Evolutionary conservation across 2,888 invertebrate species (phyloP), one percentile per base, ranked within the genome.

Genomic region (Parnassius mnemosyne): DNA sequence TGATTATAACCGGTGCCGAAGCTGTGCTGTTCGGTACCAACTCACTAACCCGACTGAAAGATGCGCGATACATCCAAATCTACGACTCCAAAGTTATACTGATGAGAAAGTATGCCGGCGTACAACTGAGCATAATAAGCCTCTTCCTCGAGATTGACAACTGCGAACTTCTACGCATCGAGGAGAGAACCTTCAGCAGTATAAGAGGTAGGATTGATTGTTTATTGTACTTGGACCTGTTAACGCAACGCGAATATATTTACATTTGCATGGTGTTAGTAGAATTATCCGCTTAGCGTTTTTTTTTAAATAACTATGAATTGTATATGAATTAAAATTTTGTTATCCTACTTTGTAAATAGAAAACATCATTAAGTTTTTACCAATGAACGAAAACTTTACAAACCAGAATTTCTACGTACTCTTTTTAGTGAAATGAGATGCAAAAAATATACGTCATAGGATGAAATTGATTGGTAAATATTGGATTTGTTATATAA

Each of bases 141-240:
- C 91, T 94, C 49, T 88, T 92, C 63, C 84, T 95, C 64, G 93
- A 94, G 72, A 91, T 95, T 55, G 85, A 92, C 65, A 87, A 93
- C 72, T 94, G 94, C 81, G 92, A 92, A 70, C 80, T 88, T 58
- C 86, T 95, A 53, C 83, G 92, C 13, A 87, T 95, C 62, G 94
- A 94, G 79, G 93, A 93, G 68, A 92, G 89, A 66, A 92, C 95
- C 25, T 95, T 95, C 77, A 91, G 89, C 71, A 93, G 93, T 66
- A 92, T 94, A 63, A 92, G 92, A 82, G 93, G 92, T 92, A 76
- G 76, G 74, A 61, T 13, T 50, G 66, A 16, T 53, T 59, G n/a
- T 55, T 25, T 55, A 20, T 9, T 41, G 46, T 53, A 20, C 16
- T 42, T 52, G 2, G 16, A 53, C 9, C 11, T 55, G 1, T 44